These are phyloP conservation scores for Abrostola tripartita DNA, from an alignment of 2,888 invertebrate species.

Conservation along the genomic window DNA sequence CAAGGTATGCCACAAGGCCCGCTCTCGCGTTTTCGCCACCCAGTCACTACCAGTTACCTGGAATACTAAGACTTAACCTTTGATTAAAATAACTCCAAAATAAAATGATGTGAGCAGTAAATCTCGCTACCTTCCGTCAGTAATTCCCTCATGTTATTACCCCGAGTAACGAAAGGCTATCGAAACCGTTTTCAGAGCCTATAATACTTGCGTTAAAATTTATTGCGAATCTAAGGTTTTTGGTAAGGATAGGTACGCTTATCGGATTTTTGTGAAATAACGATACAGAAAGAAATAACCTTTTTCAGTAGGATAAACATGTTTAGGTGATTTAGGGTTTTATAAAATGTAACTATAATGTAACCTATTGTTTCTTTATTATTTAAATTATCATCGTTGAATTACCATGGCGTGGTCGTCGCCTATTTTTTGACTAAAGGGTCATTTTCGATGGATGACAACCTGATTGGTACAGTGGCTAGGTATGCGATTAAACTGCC, in stretches of 20 bases:
- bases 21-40: too few species aligned
- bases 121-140: too few species aligned
- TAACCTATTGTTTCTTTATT: background rate
- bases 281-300: constrained; percentile 1
- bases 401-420: too few species aligned
- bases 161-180: constrained; percentile 14
- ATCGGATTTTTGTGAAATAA: constrained; percentile 2
- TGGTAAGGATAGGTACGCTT: background rate
- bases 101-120: too few species aligned
- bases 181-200: constrained; percentile 12
- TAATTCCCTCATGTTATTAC: background rate
- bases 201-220: constrained; percentile 31
- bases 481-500: too few species aligned
- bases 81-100: too few species aligned
- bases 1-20: too few species aligned
- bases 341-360: background rate
- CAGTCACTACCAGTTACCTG: too few species aligned
- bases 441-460: too few species aligned
- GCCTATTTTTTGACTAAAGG: too few species aligned
- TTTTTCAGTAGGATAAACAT: background rate
- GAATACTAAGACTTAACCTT: too few species aligned
- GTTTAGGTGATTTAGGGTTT: background rate
- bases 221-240: constrained; percentile 18
- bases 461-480: too few species aligned
- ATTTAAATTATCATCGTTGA: background rate